Percentiles rank a stretch among this genome's conserved stretches.
Conservation (phyloP, 2,888 invertebrate species). For the Drosophila anceps region DNA sequence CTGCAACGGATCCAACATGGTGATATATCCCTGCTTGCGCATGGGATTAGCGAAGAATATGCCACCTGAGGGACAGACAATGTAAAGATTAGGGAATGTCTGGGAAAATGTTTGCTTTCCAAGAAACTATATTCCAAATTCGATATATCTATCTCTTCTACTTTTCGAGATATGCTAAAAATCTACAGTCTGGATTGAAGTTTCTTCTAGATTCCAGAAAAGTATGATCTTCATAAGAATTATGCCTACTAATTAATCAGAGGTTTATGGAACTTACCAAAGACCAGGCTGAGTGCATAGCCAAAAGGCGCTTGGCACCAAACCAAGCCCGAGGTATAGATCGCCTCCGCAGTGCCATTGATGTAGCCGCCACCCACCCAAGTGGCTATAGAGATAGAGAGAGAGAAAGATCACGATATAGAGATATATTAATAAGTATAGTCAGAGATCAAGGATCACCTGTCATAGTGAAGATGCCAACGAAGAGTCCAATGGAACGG, state of each 20-base stretch:
- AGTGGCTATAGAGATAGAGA: slow-evolving; percentile 90
- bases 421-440: not conserved
- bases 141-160: not conserved
- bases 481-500: slow-evolving; percentile 97
- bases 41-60: slow-evolving; percentile 99
- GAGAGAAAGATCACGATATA: not conserved
- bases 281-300: slow-evolving; percentile 97
- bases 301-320: slow-evolving; percentile 99
- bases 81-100: not conserved
- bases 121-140: not conserved
- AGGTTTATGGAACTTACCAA: slow-evolving; percentile 88
- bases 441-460: slow-evolving; percentile 87
- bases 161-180: not conserved
- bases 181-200: too few species aligned
- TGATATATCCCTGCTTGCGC: slow-evolving; percentile 98
- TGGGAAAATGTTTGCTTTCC: not conserved
- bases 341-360: slow-evolving; percentile 99
- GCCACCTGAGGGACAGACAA: slow-evolving; percentile 89
- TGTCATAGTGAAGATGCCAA: slow-evolving; percentile 99
- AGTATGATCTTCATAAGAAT: too few species aligned
- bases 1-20: slow-evolving; percentile 99
- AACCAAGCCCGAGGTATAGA: slow-evolving; percentile 95
- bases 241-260: not conserved
- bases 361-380: slow-evolving; percentile 99
- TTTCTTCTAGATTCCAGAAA: too few species aligned